These are phyloP conservation scores for Aricia artaxerxes DNA, from an alignment of 2,888 invertebrate species.

Conservation along the genomic window DNA sequence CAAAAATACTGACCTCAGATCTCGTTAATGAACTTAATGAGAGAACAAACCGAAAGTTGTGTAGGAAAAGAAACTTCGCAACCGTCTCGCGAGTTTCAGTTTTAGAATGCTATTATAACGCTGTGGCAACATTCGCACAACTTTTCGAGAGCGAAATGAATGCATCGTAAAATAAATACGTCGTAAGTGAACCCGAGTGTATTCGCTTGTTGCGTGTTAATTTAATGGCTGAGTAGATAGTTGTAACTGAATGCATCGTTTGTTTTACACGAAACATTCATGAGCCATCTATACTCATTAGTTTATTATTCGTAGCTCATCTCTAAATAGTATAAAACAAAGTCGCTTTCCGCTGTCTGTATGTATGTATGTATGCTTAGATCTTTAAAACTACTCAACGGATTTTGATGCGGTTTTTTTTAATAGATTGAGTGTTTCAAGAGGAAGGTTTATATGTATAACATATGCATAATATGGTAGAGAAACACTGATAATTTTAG, in stretches of 20 bases:
- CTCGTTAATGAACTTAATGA: constrained; percentile 76
- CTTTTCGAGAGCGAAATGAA: constrained; percentile 55
- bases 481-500: too few relatives aligned
- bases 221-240: not conserved
- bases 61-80: constrained; percentile 59
- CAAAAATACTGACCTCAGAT: constrained; percentile 72
- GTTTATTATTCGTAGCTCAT: too few relatives aligned
- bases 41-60: constrained; percentile 65
- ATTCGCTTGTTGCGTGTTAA: constrained; percentile 36
- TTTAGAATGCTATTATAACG: constrained; percentile 60
- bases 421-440: too few relatives aligned
- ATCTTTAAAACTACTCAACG: too few relatives aligned
- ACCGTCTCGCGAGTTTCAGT: constrained; percentile 67
- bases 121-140: constrained; percentile 50
- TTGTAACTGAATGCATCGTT: not conserved
- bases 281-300: not conserved
- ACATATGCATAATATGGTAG: too few relatives aligned
- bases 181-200: constrained; percentile 40
- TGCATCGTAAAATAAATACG: constrained; percentile 59
- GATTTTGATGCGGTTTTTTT: too few relatives aligned
- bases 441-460: too few relatives aligned
- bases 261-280: not conserved
- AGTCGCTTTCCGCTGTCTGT: too few relatives aligned
- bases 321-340: too few relatives aligned
- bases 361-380: too few relatives aligned